Conservation (phyloP, 2,888 invertebrate species). For the Eupeodes luniger region DNA sequence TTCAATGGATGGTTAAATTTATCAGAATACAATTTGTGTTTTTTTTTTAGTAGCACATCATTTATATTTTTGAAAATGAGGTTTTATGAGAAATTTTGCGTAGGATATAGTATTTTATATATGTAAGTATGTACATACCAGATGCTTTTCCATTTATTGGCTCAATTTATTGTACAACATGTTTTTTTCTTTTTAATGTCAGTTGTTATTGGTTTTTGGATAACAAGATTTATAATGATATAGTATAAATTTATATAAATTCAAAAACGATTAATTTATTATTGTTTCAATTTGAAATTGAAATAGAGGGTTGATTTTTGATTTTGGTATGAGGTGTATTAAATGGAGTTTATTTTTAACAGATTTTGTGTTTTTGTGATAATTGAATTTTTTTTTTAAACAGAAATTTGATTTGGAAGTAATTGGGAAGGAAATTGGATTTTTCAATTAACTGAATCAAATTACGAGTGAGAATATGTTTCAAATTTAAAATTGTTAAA, state of each 20-base stretch:
- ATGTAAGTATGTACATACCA: background rate
- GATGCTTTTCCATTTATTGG: background rate
- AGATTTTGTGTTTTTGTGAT: too few species aligned
- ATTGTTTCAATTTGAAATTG: constrained; percentile 3
- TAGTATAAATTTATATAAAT: background rate
- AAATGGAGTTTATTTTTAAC: too few species aligned
- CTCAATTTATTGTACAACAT: constrained; percentile 53
- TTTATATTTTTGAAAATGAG: constrained; percentile 54
- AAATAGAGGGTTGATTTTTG: background rate
- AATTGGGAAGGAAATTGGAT: too few species aligned
- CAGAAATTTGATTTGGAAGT: too few species aligned
- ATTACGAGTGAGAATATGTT: too few species aligned
- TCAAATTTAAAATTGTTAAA: too few species aligned
- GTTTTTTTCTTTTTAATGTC: background rate
- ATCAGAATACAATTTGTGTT: constrained; percentile 47
- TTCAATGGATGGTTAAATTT: constrained; percentile 44
- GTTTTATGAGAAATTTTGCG: constrained; percentile 27
- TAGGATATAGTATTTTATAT: background rate
- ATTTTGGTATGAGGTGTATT: background rate
- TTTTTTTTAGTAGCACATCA: constrained; percentile 59
- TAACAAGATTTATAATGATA: constrained; percentile 41
- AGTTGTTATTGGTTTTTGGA: background rate
- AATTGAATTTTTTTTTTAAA: too few species aligned
- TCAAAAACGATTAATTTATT: background rate
- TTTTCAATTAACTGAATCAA: too few species aligned